These are phyloP conservation scores for Sorex fumeus DNA, from an alignment of 2,113 vertebrate species.

Conservation along the genomic window DNA sequence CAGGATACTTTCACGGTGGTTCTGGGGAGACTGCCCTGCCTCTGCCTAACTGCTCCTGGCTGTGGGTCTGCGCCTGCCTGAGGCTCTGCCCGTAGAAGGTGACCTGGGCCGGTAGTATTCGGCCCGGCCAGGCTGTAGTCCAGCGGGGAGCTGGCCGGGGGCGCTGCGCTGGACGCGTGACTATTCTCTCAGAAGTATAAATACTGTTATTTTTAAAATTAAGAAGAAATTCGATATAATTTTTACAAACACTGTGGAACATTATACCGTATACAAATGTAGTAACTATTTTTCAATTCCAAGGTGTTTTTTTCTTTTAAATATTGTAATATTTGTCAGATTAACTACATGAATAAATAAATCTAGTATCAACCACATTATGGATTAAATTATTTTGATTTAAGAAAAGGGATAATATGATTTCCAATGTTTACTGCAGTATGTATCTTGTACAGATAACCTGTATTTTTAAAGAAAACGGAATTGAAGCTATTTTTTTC, in stretches of 20 bases:
- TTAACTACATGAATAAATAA: constrained; percentile 92
- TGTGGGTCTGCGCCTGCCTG: constrained; percentile 95
- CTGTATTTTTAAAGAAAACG: constrained; percentile 96
- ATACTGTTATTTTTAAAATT: constrained; percentile 94
- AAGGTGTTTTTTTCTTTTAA: constrained; percentile 93
- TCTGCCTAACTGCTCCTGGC: constrained; percentile 97
- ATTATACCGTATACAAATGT: constrained; percentile 91
- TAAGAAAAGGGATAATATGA: constrained; percentile 99
- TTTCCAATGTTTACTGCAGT: constrained; percentile 97
- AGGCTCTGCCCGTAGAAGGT: constrained; percentile 96
- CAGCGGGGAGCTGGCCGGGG: constrained; percentile 96
- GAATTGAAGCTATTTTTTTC: constrained; percentile 93
- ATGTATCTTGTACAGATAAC: constrained; percentile 97
- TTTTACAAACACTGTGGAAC: constrained; percentile 93
- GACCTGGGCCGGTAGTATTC: constrained; percentile 98
- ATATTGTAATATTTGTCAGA: constrained; percentile 99
- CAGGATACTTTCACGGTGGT: constrained; percentile 91
- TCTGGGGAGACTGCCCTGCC: constrained; percentile 85
- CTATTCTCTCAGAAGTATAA: constrained; percentile 92
- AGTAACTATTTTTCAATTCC: constrained; percentile 98
- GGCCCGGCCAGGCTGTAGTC: constrained; percentile 97
- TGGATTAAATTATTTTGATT: constrained; percentile 92
- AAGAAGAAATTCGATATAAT: constrained; percentile 91
- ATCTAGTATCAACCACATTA: constrained; percentile 98
- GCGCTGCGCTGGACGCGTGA: constrained; percentile 93